phyloP scores from a whole-genome alignment of 2,888 invertebrate genomes.

The Eristalinus aeneus region DNA sequence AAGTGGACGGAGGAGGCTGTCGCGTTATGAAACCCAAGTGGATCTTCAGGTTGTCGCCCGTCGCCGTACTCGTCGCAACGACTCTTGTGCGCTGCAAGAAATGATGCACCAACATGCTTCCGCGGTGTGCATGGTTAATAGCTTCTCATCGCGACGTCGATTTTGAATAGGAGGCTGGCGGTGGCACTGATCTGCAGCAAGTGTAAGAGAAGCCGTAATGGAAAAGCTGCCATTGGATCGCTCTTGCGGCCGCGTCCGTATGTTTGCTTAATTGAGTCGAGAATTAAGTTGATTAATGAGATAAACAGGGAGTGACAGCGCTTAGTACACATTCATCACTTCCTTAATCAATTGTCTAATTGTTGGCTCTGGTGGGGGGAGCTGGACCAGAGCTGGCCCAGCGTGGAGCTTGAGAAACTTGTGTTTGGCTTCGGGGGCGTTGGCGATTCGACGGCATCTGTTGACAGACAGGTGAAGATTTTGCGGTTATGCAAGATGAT shows the following conservation, averaged over 20 bases:
- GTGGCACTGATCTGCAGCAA: not conserved
- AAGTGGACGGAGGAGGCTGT: not conserved
- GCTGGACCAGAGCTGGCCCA: not conserved
- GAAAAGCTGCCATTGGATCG: conserved; percentile 58
- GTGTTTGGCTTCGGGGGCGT: not conserved
- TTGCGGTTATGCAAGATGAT: too few species aligned
- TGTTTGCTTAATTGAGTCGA: conserved; percentile 55
- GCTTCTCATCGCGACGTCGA: conserved; percentile 34
- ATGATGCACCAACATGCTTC: conserved; percentile 53
- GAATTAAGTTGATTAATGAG: conserved; percentile 56
- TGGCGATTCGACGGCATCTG: not conserved
- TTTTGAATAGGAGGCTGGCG: conserved; percentile 38
- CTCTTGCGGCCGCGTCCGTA: conserved; percentile 21
- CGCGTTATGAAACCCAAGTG: conserved; percentile 60
- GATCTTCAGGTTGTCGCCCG: conserved; percentile 55
- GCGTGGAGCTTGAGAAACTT: not conserved
- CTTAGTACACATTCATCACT: conserved; percentile 35
- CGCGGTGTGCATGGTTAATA: conserved; percentile 45
- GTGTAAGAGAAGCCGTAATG: conserved; percentile 52
- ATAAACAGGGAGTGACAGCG: conserved; percentile 26
- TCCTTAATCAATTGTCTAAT: conserved; percentile 50
- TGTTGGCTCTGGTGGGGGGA: not conserved
- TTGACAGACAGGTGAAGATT: too few species aligned
- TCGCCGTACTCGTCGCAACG: not conserved
- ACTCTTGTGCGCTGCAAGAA: not conserved